Evolutionary conservation across 30 jellyfish, hydroid and myxozoan genomes (phyloP).

Genomic region (Pseudorhiza aurosa): DNA sequence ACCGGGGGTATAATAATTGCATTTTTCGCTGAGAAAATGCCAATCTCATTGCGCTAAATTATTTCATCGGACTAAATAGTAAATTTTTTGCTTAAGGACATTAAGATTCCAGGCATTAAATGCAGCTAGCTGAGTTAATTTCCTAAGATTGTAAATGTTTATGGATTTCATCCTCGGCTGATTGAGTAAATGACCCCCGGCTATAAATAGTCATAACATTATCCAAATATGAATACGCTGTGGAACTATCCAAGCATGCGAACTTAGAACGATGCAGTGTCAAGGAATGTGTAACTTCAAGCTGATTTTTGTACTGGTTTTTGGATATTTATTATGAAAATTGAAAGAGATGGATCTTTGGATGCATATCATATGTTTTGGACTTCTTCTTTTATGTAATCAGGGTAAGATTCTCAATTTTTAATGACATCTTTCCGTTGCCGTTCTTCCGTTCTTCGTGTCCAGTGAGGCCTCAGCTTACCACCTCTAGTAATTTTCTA

Average conservation of each 20-base stretch:
- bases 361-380: conserved; percentile 27
- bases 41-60: background rate
- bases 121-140: no score
- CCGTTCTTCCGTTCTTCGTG: background rate
- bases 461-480: conserved; percentile 7
- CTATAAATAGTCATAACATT: conserved; percentile 39
- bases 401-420: conserved; percentile 29
- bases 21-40: background rate
- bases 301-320: conserved; percentile 16
- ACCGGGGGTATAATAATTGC: background rate
- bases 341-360: conserved; percentile 38
- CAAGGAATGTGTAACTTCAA: conserved; percentile 50
- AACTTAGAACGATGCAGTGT: conserved; percentile 43
- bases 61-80: no score
- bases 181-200: conserved; percentile 47
- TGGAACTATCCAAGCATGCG: conserved; percentile 79
- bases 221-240: conserved; percentile 73
- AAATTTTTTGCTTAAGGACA: no score
- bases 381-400: conserved; percentile 18
- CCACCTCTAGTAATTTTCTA: background rate
- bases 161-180: background rate
- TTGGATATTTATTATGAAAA: conserved; percentile 36
- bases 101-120: no score
- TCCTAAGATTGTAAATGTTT: background rate
- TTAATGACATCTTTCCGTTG: background rate